Conservation (phyloP, 1,140 invertebrate genomes). For the Globodera ellingtonae region DNA sequence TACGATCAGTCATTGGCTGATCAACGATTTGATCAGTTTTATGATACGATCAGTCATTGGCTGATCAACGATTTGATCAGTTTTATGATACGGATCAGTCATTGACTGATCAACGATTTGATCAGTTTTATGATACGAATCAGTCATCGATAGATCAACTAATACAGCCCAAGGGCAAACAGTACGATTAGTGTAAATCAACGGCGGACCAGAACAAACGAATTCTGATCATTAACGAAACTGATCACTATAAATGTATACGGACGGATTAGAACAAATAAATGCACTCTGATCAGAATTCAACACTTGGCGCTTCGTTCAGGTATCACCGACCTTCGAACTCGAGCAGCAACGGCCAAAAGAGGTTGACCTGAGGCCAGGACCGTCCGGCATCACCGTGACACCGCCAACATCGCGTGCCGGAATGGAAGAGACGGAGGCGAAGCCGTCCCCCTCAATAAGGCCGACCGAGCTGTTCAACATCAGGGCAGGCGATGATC, state of each 20-base stretch:
- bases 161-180: too few species aligned
- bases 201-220: too few species aligned
- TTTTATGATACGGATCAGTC: conserved; percentile 11
- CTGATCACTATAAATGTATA: too few species aligned
- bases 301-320: not conserved
- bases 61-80: too few species aligned
- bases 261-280: too few species aligned
- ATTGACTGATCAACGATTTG: not conserved
- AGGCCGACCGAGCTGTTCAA: conserved; percentile 49
- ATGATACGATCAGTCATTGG: too few species aligned
- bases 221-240: too few species aligned
- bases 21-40: too few species aligned
- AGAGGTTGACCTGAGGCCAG: not conserved
- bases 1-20: not conserved
- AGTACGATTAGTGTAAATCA: too few species aligned
- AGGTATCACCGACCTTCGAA: conserved; percentile 23
- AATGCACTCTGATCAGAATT: too few species aligned
- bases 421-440: not conserved
- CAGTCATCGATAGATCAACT: too few species aligned
- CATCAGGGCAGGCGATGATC: conserved; percentile 25
- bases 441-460: conserved; percentile 25
- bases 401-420: not conserved
- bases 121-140: too few species aligned
- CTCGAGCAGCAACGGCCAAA: conserved; percentile 23
- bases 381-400: not conserved